A percentile compares a stretch with the other conserved stretches of the same genome.
These are phyloP conservation scores for Caenorhabditis sp. DNA, from an alignment of 2,888 invertebrate species.

Conservation along the genomic window DNA sequence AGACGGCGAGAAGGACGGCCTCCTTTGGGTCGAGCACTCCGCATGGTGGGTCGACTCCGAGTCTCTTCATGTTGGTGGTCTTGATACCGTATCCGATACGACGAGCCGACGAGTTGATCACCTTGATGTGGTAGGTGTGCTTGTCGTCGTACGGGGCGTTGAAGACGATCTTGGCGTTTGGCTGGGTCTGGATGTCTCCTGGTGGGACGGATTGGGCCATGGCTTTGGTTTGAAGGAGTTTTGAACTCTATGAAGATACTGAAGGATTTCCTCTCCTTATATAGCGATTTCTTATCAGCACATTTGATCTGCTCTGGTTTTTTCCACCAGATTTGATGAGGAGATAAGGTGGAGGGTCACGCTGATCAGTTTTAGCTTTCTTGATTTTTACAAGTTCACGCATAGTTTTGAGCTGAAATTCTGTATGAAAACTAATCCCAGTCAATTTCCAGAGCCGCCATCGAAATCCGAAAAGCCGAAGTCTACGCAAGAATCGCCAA, in stretches of 20 bases:
- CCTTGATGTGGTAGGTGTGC: slow-evolving; percentile 75
- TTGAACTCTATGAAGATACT: slow-evolving; percentile 2
- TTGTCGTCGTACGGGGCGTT: slow-evolving; percentile 80
- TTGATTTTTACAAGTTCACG: neutral
- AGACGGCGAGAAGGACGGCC: slow-evolving; percentile 14
- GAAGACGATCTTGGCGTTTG: slow-evolving; percentile 77
- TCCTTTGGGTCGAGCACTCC: slow-evolving; percentile 21
- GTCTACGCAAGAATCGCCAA: slow-evolving; percentile 2
- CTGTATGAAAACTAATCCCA: too few relatives aligned
- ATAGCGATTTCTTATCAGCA: too few relatives aligned
- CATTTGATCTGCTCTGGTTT: too few relatives aligned
- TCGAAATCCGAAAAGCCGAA: neutral
- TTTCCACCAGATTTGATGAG: too few relatives aligned
- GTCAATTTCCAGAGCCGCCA: neutral
- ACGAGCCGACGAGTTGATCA: slow-evolving; percentile 69
- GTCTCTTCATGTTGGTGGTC: slow-evolving; percentile 80
- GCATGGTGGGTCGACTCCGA: slow-evolving; percentile 77
- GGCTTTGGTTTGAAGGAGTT: slow-evolving; percentile 1
- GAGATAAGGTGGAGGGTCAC: too few relatives aligned
- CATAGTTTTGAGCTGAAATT: too few relatives aligned
- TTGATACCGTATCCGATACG: slow-evolving; percentile 81
- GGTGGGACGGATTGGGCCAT: slow-evolving; percentile 76
- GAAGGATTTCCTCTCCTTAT: too few relatives aligned
- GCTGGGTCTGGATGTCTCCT: slow-evolving; percentile 75
- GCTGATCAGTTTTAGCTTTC: too few relatives aligned